phyloP scores from a whole-genome alignment of 2,113 vertebrate genomes.

The Okapia johnstoni region DNA sequence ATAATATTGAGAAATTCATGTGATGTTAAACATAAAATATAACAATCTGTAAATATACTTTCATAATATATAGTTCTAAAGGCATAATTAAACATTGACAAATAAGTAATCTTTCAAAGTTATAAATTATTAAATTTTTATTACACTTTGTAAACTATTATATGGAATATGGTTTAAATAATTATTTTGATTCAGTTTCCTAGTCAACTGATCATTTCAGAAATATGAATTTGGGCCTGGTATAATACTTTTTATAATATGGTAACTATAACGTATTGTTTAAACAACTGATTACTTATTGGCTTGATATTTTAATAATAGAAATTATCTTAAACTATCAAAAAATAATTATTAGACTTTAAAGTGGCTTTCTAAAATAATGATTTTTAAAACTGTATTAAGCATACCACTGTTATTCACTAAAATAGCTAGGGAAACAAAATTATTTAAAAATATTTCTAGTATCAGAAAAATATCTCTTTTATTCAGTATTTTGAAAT shows the following conservation, averaged over 20 bases:
- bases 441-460: background rate
- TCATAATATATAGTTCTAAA: background rate
- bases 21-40: slow-evolving; percentile 62
- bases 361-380: background rate
- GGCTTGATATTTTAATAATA: slow-evolving; percentile 64
- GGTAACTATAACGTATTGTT: slow-evolving; percentile 40
- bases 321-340: background rate
- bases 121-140: slow-evolving; percentile 51
- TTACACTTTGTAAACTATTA: slow-evolving; percentile 29
- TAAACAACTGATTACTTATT: slow-evolving; percentile 7
- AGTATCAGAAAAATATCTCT: background rate
- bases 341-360: background rate
- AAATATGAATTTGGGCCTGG: slow-evolving; percentile 53
- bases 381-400: background rate
- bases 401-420: background rate
- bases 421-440: background rate
- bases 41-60: slow-evolving; percentile 64
- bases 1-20: slow-evolving; percentile 60
- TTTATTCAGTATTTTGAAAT: slow-evolving; percentile 6
- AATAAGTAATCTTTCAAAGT: background rate
- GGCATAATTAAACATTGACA: slow-evolving; percentile 60
- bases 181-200: slow-evolving; percentile 27
- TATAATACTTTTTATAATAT: background rate
- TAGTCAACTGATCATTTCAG: slow-evolving; percentile 39
- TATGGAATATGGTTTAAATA: slow-evolving; percentile 35